These are phyloP conservation scores for Rana temporaria DNA, from an alignment of 2,113 vertebrate species.

Conservation along the genomic window DNA sequence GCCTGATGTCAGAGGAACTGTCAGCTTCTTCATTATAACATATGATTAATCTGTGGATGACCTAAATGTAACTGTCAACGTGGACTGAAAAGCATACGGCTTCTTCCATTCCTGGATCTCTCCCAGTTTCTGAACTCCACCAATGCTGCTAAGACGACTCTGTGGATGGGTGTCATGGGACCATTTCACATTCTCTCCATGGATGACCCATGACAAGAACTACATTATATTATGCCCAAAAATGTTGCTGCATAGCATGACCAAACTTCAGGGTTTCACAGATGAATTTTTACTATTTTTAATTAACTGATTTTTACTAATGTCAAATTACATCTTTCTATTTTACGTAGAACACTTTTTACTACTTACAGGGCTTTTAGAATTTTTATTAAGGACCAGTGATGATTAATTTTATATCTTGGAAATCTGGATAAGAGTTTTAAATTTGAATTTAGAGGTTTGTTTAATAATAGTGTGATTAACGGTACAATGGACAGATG, in stretches of 20 bases:
- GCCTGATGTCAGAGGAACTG: background rate
- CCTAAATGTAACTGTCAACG: background rate
- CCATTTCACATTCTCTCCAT: background rate
- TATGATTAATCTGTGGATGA: background rate
- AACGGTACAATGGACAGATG: no score
- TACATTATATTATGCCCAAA: constrained; percentile 12
- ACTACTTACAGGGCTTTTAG: background rate
- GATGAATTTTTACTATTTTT: background rate
- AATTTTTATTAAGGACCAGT: background rate
- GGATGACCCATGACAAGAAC: background rate
- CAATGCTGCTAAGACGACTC: constrained; percentile 65
- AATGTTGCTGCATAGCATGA: constrained; percentile 57
- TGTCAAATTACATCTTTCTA: background rate
- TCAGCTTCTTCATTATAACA: constrained; percentile 44
- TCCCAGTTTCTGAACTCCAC: background rate
- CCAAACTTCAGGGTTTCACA: constrained; percentile 60
- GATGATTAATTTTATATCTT: no score
- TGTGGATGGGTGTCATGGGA: constrained; percentile 12
- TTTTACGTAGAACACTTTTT: background rate
- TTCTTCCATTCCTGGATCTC: background rate
- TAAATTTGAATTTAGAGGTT: background rate
- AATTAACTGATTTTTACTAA: constrained; percentile 13
- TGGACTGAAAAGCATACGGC: background rate
- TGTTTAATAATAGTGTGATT: no score
- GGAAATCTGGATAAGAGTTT: background rate